Evolutionary conservation across 2,113 vertebrate species (phyloP).

Genomic region (Saimiri boliviensis): DNA sequence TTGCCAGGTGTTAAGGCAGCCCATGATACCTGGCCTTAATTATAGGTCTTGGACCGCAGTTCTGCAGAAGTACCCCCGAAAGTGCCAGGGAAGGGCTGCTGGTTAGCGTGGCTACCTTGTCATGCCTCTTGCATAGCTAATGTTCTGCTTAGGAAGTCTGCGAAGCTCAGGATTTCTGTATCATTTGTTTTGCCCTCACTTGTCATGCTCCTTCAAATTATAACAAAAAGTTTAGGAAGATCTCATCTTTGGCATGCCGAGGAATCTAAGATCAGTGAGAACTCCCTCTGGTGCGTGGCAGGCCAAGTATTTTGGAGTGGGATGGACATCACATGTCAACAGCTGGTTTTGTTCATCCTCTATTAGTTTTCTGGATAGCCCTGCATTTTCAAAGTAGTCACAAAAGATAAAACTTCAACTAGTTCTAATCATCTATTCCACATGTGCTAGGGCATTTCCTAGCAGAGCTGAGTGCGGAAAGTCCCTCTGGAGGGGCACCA

Average conservation of each 20-base stretch:
- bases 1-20: too few relatives aligned
- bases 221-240: not conserved
- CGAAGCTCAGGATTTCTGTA: rapidly evolving
- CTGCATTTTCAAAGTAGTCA: not conserved
- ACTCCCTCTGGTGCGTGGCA: not conserved
- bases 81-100: rapidly evolving
- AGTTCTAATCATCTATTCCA: not conserved
- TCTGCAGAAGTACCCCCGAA: rapidly evolving
- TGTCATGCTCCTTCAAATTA: not conserved
- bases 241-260: not conserved
- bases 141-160: rapidly evolving
- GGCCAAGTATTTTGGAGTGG: not conserved
- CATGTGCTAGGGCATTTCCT: rapidly evolving
- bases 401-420: not conserved
- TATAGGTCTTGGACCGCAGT: rapidly evolving
- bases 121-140: rapidly evolving
- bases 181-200: not conserved
- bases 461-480: rapidly evolving
- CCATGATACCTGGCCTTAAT: rapidly evolving
- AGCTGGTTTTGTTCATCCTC: not conserved
- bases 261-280: not conserved
- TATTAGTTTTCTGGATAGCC: not conserved
- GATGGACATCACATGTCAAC: not conserved
- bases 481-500: rapidly evolving
- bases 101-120: rapidly evolving